Evolutionary conservation across 1,140 invertebrate genomes (phyloP).

Genomic region (Venturia canescens): DNA sequence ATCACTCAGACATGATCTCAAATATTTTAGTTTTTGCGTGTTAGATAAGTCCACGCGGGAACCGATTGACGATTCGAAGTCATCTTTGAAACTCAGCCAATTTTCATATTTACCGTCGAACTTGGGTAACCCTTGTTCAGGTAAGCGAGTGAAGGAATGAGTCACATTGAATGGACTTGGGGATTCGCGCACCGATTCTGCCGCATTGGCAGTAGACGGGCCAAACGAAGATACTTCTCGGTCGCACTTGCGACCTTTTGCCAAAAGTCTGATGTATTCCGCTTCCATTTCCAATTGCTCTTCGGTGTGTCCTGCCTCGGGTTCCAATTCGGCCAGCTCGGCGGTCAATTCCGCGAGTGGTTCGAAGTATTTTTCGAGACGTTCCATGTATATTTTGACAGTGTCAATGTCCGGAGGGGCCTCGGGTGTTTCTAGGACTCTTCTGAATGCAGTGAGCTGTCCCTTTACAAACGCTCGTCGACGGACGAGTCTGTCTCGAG

Average conservation of each 20-base stretch:
- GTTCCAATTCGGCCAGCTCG: not conserved
- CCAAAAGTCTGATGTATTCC: not conserved
- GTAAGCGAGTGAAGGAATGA: not conserved
- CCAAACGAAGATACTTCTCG: not conserved
- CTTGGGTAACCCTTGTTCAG: not conserved
- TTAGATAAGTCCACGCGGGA: not conserved
- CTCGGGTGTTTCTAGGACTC: not conserved
- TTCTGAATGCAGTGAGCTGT: not conserved
- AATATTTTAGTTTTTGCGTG: not conserved
- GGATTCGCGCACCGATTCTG: not conserved
- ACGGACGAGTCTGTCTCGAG: not conserved
- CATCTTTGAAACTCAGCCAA: constrained; percentile 12
- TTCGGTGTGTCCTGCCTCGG: not conserved
- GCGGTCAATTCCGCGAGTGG: not conserved
- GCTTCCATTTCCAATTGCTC: not conserved
- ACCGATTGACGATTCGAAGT: constrained; percentile 13
- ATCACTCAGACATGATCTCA: not conserved
- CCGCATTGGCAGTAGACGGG: not conserved
- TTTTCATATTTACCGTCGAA: constrained; percentile 31
- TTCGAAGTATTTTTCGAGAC: not conserved
- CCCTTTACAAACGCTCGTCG: not conserved
- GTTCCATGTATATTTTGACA: not conserved
- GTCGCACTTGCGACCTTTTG: not conserved
- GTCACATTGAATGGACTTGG: not conserved
- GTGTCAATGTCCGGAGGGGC: not conserved